Conservation (phyloP, 2,113 vertebrate genomes). For the Macaca nemestrina region DNA sequence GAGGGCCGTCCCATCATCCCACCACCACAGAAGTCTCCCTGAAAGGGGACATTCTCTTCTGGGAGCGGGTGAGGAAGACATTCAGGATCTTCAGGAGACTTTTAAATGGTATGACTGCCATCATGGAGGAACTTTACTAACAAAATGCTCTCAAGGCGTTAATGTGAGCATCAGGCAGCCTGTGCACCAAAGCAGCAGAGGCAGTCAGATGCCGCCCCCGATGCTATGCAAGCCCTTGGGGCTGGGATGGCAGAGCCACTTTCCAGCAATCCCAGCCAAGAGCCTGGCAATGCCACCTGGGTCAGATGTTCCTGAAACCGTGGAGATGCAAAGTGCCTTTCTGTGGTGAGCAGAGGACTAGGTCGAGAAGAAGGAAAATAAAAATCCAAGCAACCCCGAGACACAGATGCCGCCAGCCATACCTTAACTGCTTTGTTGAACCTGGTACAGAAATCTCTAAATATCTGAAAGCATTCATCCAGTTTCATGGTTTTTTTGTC, state of each 20-base stretch:
- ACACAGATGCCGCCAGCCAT: not conserved
- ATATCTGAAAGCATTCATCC: slow-evolving; percentile 98
- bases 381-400: not conserved
- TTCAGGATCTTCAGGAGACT: not conserved
- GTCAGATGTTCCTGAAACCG: not conserved
- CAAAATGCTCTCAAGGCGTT: not conserved
- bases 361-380: not conserved
- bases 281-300: rapidly evolving
- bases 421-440: slow-evolving; percentile 98
- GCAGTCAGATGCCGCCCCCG: not conserved
- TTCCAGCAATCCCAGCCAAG: not conserved
- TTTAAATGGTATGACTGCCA: not conserved
- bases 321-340: not conserved
- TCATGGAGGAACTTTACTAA: not conserved
- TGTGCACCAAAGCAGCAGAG: not conserved
- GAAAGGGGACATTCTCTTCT: not conserved
- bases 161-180: too few species aligned
- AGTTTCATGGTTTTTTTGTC: slow-evolving; percentile 98
- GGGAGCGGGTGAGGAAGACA: not conserved
- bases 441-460: slow-evolving; percentile 95
- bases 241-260: not conserved
- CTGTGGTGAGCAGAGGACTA: not conserved
- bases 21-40: not conserved
- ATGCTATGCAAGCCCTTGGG: rapidly evolving
- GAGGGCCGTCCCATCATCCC: too few species aligned